A percentile compares a stretch with the other conserved stretches of the same genome.
These are phyloP conservation scores for Tricholaema leucomelas DNA, from an alignment of 2,113 vertebrate genomes.

Conservation along the genomic window DNA sequence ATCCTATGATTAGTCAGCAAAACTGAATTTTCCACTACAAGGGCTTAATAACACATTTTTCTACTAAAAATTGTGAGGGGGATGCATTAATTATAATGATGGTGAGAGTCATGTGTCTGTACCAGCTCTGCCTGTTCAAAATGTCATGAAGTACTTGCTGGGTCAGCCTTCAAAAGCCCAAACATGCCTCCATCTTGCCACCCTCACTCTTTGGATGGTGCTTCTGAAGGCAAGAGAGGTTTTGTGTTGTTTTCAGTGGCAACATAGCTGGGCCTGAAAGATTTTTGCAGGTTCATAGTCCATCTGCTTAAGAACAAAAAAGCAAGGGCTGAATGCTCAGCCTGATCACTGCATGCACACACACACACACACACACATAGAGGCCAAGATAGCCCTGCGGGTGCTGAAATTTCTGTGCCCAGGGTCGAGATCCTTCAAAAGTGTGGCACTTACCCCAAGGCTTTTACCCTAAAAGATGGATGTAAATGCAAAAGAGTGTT, in stretches of 20 bases:
- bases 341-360: not conserved
- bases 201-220: not conserved
- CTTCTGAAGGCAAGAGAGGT: not conserved
- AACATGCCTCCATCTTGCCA: rapidly evolving
- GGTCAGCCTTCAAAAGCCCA: not conserved
- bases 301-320: not conserved
- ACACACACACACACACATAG: too few species aligned
- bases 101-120: not conserved
- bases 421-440: not conserved
- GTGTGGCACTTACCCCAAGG: not conserved
- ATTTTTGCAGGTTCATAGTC: not conserved
- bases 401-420: not conserved
- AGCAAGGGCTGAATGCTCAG: not conserved
- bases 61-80: not conserved
- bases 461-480: constrained; percentile 28
- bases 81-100: rapidly evolving
- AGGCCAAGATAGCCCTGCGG: not conserved
- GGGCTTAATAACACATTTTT: not conserved
- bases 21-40: not conserved
- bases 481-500: constrained; percentile 53
- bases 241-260: not conserved
- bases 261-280: rapidly evolving
- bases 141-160: not conserved
- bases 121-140: not conserved
- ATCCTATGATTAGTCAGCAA: rapidly evolving